A percentile compares a stretch with the other conserved stretches of the same genome.
phyloP scores from a whole-genome alignment of 1,140 invertebrate species.

The Marisa cornuarietis region DNA sequence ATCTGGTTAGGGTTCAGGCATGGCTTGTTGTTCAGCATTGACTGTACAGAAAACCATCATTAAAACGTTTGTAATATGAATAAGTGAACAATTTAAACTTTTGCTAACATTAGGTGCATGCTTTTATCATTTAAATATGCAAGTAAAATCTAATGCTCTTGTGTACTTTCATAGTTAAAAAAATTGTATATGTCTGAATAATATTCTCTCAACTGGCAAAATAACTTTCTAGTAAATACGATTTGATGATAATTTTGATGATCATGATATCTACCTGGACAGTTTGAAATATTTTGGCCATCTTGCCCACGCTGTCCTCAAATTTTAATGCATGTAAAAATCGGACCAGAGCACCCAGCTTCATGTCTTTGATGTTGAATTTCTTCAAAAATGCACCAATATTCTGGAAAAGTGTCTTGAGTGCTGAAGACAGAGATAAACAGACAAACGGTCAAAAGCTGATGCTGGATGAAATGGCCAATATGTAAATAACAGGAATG shows the following conservation, averaged over 20 bases:
- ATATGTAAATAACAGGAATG: too few relatives aligned
- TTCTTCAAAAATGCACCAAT: constrained; percentile 33
- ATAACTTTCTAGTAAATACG: background rate
- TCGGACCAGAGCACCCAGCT: constrained; percentile 34
- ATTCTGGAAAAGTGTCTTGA: constrained; percentile 29
- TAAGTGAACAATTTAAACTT: too few relatives aligned
- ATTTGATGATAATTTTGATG: background rate
- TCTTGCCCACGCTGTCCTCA: constrained; percentile 31
- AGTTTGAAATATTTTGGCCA: constrained; percentile 33
- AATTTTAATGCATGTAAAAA: constrained; percentile 34
- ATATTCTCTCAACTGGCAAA: background rate
- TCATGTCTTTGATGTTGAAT: constrained; percentile 34
- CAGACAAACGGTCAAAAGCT: too few relatives aligned
- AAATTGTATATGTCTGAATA: background rate
- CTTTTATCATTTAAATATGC: too few relatives aligned
- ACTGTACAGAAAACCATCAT: constrained; percentile 7
- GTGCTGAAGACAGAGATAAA: constrained; percentile 1
- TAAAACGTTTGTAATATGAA: too few relatives aligned
- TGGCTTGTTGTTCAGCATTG: constrained; percentile 45
- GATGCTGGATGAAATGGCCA: too few relatives aligned
- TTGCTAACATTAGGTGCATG: too few relatives aligned
- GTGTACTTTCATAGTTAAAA: background rate
- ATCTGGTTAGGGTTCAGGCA: constrained; percentile 44
- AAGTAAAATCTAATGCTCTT: too few relatives aligned
- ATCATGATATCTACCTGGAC: constrained; percentile 32